A percentile compares a stretch with the other conserved stretches of the same genome.
These are phyloP conservation scores for Oryzias dopingdopingensis DNA, from an alignment of 2,797 vertebrate species.

Conservation along the genomic window DNA sequence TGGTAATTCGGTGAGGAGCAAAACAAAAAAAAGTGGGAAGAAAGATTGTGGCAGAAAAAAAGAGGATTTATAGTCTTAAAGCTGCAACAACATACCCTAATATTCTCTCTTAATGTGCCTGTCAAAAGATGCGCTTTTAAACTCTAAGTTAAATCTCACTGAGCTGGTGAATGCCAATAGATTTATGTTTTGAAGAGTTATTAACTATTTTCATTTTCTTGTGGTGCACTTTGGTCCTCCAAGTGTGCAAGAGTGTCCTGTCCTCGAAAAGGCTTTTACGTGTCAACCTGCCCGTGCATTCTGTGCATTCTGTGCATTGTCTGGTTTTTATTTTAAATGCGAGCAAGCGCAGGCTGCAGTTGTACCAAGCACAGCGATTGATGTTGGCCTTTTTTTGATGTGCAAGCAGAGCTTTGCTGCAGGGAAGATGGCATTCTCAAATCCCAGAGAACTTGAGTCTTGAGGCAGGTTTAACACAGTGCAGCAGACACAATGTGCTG, in stretches of 20 bases:
- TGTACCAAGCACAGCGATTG: conserved; percentile 17
- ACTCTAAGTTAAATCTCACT: conserved; percentile 20
- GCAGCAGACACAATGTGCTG: conserved; percentile 28
- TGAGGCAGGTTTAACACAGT: conserved; percentile 31
- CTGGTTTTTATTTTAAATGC: conserved; percentile 39
- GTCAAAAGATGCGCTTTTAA: conserved; percentile 21
- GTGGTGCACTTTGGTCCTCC: not conserved
- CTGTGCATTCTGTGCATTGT: conserved; percentile 4
- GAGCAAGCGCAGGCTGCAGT: conserved; percentile 16
- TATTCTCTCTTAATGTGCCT: conserved; percentile 32
- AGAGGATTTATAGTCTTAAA: conserved; percentile 53
- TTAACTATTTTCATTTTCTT: conserved; percentile 1
- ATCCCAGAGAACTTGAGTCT: conserved; percentile 39
- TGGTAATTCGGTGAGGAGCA: conserved; percentile 49
- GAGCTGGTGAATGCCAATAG: conserved; percentile 34
- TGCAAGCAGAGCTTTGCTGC: conserved; percentile 32
- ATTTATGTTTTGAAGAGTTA: conserved; percentile 27
- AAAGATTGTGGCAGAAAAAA: conserved; percentile 34
- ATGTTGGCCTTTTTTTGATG: conserved; percentile 20
- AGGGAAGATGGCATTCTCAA: conserved; percentile 51
- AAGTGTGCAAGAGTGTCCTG: not conserved
- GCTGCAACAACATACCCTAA: conserved; percentile 20
- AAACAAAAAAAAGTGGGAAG: conserved; percentile 36
- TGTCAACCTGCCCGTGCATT: too few species aligned
- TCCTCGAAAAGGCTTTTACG: conserved; percentile 8